Conservation (phyloP, 2,113 vertebrate genomes). For the Psophia crepitans region DNA sequence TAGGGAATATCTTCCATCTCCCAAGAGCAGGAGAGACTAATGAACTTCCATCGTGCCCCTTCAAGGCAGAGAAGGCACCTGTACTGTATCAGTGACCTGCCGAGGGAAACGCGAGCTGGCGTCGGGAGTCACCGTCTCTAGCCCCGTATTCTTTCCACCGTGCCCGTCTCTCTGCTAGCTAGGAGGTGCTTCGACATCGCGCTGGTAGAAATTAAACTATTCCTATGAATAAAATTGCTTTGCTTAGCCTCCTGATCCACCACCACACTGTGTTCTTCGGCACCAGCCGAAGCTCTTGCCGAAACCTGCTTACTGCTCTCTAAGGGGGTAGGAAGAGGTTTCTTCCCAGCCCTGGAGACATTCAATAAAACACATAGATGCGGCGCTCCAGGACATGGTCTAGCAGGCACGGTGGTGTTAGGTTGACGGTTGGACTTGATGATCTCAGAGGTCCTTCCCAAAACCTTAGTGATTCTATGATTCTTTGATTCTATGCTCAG, state of each 20-base stretch:
- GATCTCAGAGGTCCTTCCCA: too few species aligned
- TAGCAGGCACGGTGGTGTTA: too few species aligned
- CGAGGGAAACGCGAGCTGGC: accelerated
- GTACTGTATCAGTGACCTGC: not conserved
- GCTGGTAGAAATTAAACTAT: not conserved
- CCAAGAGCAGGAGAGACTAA: not conserved
- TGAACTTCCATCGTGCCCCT: not conserved
- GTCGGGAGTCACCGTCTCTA: not conserved
- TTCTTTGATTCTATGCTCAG: too few species aligned
- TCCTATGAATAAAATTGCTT: not conserved
- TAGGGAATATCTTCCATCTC: not conserved
- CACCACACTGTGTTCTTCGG: not conserved
- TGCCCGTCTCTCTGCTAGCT: not conserved
- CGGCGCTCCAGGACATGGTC: too few species aligned
- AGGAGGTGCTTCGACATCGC: not conserved
- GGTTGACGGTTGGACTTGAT: too few species aligned
- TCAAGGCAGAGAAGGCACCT: not conserved
- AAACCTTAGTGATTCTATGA: too few species aligned
- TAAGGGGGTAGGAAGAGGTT: not conserved
- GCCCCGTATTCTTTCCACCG: not conserved
- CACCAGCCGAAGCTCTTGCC: not conserved
- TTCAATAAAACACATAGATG: too few species aligned
- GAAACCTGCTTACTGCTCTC: not conserved
- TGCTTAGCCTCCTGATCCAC: not conserved
- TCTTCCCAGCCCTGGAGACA: not conserved